Conservation (phyloP, 2,113 vertebrate species). For the Oceanites oceanicus region DNA sequence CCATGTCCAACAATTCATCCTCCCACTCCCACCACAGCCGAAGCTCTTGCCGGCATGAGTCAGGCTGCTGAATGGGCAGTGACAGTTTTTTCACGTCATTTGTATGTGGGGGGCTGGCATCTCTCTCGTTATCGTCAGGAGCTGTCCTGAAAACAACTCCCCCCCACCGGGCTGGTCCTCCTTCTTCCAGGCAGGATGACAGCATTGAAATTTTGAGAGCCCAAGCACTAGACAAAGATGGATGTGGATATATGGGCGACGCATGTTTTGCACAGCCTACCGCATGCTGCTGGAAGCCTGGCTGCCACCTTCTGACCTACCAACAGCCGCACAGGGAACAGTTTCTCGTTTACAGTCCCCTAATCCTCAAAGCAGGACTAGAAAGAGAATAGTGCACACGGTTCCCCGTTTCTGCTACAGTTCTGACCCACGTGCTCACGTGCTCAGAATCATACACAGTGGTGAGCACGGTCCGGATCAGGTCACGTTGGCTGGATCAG, state of each 20-base stretch:
- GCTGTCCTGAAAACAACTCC: background rate
- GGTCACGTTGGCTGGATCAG: background rate
- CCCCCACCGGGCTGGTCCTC: background rate
- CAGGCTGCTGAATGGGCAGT: background rate
- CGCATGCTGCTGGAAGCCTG: background rate
- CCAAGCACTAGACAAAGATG: background rate
- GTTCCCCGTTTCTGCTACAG: background rate
- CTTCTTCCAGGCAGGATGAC: background rate
- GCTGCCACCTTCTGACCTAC: background rate
- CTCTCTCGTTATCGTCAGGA: background rate
- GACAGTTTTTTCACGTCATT: background rate
- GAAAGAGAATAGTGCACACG: fast-evolving
- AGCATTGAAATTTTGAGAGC: background rate
- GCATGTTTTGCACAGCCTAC: background rate
- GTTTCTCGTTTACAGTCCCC: background rate
- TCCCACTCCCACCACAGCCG: background rate
- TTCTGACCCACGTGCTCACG: background rate
- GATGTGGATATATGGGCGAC: background rate
- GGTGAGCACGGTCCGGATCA: background rate
- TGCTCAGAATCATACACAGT: fast-evolving
- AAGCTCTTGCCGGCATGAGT: background rate
- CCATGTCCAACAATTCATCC: background rate
- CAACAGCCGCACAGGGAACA: background rate
- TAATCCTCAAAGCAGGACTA: background rate
- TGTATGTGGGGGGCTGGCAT: background rate